phyloP scores from a whole-genome alignment of 2,888 invertebrate species.

The Limenitis camilla region DNA sequence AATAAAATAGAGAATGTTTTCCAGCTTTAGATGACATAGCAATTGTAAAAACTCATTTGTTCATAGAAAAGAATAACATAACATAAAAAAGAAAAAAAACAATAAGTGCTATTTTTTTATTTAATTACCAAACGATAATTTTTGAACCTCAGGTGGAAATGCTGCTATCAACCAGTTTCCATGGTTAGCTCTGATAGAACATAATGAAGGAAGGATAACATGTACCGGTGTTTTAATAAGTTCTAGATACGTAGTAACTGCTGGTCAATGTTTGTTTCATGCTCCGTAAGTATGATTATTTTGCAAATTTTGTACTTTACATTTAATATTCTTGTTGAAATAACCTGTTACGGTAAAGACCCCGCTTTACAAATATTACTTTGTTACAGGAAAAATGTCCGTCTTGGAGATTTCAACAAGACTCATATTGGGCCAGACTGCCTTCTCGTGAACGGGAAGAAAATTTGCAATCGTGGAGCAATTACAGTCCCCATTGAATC shows the following conservation, averaged over 20 bases:
- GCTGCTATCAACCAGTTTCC: constrained; percentile 55
- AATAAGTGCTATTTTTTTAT: no score
- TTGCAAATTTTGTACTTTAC: background rate
- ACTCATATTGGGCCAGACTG: constrained; percentile 51
- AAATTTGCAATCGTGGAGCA: constrained; percentile 56
- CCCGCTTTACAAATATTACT: background rate
- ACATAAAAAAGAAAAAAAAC: no score
- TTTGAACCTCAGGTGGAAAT: constrained; percentile 27
- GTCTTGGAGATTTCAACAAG: constrained; percentile 65
- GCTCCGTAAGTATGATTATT: constrained; percentile 17
- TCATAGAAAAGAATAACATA: no score
- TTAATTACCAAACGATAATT: no score
- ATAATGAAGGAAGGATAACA: constrained; percentile 29
- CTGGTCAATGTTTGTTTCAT: constrained; percentile 63
- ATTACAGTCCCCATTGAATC: constrained; percentile 45
- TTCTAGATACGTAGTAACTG: constrained; percentile 62
- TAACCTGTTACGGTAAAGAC: no score
- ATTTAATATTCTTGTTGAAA: background rate
- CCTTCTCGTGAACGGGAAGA: constrained; percentile 31
- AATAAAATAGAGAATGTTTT: no score
- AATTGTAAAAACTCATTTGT: no score
- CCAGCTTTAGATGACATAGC: no score
- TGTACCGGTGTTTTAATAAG: constrained; percentile 61
- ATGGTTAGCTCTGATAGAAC: constrained; percentile 65
- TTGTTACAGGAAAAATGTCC: constrained; percentile 32